phyloP scores from a whole-genome alignment of 2,113 vertebrate species.

The Pao palembangensis region DNA sequence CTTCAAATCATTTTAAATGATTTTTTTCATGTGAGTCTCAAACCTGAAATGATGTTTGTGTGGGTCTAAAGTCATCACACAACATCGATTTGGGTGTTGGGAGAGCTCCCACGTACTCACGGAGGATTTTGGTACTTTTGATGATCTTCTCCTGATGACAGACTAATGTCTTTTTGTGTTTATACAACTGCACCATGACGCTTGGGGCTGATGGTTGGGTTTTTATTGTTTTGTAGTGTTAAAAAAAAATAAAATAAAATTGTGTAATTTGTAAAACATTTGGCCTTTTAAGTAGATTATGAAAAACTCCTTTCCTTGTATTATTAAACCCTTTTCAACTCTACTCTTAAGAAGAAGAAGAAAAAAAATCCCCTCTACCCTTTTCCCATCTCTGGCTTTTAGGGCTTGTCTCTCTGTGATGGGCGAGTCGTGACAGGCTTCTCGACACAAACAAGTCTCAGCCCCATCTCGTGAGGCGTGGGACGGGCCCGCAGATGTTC shows the following conservation, averaged over 20 bases:
- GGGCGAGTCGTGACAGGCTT: constrained; percentile 86
- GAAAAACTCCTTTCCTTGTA: constrained; percentile 44
- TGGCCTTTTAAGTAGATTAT: constrained; percentile 44
- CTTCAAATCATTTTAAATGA: not conserved
- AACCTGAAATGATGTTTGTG: constrained; percentile 7
- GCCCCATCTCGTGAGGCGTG: constrained; percentile 88
- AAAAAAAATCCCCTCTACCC: constrained; percentile 51
- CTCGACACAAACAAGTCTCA: constrained; percentile 93
- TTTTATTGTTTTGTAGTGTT: not conserved
- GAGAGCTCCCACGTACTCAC: constrained; percentile 2
- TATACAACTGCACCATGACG: not conserved
- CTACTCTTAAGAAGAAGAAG: constrained; percentile 25
- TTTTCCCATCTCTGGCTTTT: constrained; percentile 71
- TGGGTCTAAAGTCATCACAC: not conserved
- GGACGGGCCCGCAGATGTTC: constrained; percentile 95
- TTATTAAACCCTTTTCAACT: constrained; percentile 56
- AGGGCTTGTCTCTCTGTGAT: constrained; percentile 75
- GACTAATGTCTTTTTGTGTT: constrained; percentile 14
- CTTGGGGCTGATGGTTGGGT: not conserved
- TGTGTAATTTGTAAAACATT: constrained; percentile 16
- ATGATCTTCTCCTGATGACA: constrained; percentile 16
- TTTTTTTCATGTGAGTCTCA: constrained; percentile 1
- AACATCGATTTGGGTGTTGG: not conserved
- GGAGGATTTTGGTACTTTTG: not conserved
- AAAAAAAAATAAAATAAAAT: constrained; percentile 24